phyloP scores from a whole-genome alignment of 2,797 vertebrate species.

The Catamblyrhynchus diadema region DNA sequence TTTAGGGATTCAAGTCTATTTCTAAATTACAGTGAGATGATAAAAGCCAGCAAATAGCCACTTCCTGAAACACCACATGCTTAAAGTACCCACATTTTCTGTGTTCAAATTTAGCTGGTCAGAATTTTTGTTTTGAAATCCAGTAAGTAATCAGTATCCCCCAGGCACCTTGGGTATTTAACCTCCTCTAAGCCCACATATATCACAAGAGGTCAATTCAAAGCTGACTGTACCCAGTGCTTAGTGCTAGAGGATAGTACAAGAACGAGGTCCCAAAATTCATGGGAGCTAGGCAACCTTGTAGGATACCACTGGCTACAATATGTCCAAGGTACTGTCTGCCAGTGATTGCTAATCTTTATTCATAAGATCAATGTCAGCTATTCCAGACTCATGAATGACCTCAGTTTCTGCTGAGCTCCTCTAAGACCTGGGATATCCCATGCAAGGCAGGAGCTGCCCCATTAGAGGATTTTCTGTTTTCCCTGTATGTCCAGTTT shows the following conservation, averaged over 20 bases:
- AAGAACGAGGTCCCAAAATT: not conserved
- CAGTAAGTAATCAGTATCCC: not conserved
- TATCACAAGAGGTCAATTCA: not conserved
- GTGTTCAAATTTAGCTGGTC: not conserved
- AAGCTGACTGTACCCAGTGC: not conserved
- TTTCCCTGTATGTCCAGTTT: not conserved
- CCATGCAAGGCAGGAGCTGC: not conserved
- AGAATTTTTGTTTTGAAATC: not conserved
- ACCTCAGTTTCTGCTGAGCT: not conserved
- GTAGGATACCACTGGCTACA: not conserved
- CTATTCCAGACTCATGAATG: not conserved
- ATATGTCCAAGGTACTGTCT: rapidly evolving
- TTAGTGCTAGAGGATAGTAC: not conserved
- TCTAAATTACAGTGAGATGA: not conserved
- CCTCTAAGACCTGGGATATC: not conserved
- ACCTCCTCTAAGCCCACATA: not conserved
- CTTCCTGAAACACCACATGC: not conserved
- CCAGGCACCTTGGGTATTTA: not conserved
- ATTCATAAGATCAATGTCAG: not conserved
- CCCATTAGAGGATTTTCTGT: not conserved
- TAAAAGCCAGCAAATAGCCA: not conserved
- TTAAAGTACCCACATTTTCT: not conserved
- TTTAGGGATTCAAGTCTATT: not conserved
- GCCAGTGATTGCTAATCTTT: not conserved
- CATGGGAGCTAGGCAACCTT: not conserved